Percentiles rank a stretch among this genome's conserved stretches.
Evolutionary conservation across 2,797 vertebrate genomes (phyloP).

Genomic region (Cynodonichthys magdalenae): DNA sequence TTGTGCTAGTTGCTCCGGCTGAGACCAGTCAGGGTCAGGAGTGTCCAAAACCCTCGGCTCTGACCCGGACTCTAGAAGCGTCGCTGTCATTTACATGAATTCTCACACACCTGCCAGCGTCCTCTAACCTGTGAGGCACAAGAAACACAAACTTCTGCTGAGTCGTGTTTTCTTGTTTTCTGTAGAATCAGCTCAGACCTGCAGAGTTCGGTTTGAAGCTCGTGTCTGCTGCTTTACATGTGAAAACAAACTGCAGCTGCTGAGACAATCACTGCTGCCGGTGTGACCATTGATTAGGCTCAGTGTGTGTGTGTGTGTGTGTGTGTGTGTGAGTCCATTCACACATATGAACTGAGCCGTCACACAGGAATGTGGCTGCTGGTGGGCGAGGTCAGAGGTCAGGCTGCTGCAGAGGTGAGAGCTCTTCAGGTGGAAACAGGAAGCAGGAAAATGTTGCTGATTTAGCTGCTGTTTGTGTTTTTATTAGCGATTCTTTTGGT

Average conservation of each 20-base stretch:
- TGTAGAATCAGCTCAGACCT: neutral
- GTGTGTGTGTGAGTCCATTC: constrained; percentile 25
- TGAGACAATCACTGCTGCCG: constrained; percentile 11
- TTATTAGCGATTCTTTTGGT: too few relatives aligned
- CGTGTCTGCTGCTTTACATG: neutral
- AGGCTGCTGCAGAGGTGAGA: constrained; percentile 24
- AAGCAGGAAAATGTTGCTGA: constrained; percentile 7
- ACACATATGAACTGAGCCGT: constrained; percentile 32
- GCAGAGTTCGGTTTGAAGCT: neutral
- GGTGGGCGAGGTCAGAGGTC: constrained; percentile 35
- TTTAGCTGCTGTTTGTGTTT: too few relatives aligned
- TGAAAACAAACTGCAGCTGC: constrained; percentile 23
- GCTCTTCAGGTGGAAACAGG: constrained; percentile 22
- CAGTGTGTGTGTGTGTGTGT: constrained; percentile 6
- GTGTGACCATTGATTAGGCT: constrained; percentile 11
- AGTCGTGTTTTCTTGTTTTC: neutral
- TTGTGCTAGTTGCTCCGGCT: too few relatives aligned
- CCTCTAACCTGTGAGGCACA: too few relatives aligned
- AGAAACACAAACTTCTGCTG: too few relatives aligned
- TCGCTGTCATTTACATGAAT: too few relatives aligned
- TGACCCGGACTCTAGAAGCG: too few relatives aligned
- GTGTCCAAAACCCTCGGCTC: too few relatives aligned
- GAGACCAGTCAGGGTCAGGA: too few relatives aligned
- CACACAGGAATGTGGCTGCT: constrained; percentile 39
- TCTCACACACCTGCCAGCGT: too few relatives aligned